A percentile compares a stretch with the other conserved stretches of the same genome.
These are phyloP conservation scores for Aricia agestis DNA, from an alignment of 1,140 invertebrate genomes.

Conservation along the genomic window DNA sequence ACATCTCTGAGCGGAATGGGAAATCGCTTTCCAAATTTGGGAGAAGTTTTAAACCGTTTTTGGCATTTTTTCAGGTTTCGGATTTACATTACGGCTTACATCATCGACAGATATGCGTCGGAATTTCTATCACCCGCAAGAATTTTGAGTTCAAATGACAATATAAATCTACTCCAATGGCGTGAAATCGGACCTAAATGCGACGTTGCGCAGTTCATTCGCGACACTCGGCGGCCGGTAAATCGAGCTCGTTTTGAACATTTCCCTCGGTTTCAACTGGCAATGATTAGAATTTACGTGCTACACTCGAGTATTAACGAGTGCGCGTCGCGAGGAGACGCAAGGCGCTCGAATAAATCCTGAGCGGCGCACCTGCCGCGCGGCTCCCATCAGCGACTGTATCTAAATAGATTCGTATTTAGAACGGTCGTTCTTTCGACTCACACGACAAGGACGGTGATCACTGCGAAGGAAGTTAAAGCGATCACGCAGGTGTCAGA, in stretches of 20 bases:
- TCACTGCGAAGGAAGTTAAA: slow-evolving; percentile 26
- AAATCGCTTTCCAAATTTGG: neutral
- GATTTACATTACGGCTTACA: too few species aligned
- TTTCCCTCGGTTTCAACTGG: slow-evolving; percentile 64
- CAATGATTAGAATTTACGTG: slow-evolving; percentile 75
- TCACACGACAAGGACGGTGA: slow-evolving; percentile 14
- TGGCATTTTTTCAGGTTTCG: neutral
- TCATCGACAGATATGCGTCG: too few species aligned
- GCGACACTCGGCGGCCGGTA: slow-evolving; percentile 51
- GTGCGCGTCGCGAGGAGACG: slow-evolving; percentile 52
- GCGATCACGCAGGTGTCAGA: slow-evolving; percentile 63
- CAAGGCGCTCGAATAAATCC: slow-evolving; percentile 68
- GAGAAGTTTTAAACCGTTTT: neutral
- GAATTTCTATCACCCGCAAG: too few species aligned
- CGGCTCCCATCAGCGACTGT: slow-evolving; percentile 25
- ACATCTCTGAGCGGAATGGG: neutral
- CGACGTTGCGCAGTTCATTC: slow-evolving; percentile 41
- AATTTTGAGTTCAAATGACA: too few species aligned
- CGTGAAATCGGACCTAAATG: slow-evolving; percentile 22
- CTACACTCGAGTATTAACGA: slow-evolving; percentile 70
- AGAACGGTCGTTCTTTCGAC: slow-evolving; percentile 7
- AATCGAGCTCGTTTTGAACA: slow-evolving; percentile 68
- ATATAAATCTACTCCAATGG: neutral
- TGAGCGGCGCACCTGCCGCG: slow-evolving; percentile 65
- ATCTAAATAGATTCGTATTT: slow-evolving; percentile 17